Base-by-base conservation (phyloP, 37 sponge, comb jelly and placozoan species). In the Ianthella basta region DNA sequence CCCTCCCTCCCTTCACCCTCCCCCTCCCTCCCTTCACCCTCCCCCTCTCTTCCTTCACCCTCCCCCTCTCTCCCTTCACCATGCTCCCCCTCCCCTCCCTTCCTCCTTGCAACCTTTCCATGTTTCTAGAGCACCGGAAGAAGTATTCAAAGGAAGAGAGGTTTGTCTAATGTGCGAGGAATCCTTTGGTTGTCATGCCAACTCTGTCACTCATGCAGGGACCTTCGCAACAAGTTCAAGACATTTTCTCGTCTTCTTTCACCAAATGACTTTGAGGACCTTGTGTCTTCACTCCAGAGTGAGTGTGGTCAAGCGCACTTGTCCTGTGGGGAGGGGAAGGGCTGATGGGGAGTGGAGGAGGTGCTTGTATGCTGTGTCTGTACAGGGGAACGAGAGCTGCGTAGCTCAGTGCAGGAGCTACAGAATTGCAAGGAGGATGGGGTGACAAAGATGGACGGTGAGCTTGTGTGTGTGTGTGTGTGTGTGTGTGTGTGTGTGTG, bases 281-380 rank as follows among this genome's bases (percentile, higher is more conserved):
- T 94, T 32, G 79, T 94, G 30, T 10, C 59, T 8, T 94, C 91
- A 25, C 23, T 90, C 59, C 90, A 94, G 80, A 85, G 91, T 90
- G 40, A 25, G 30, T 70, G 5, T 69, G 1, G 29, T 5, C 70
- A 32, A 5, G 38, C 68, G 60, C 56, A 35, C 44, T 24, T 36
- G 20, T 56, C 2, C n/a, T 80, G 25, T 66, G 33, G 15, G 4
- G 15, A 66, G 19, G 6, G n/a, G 21, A 4, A 13, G 44, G 15
- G 19, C 0, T 38, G 44, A 0, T 75, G 37, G 55, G 19, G 0
- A 23, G 20, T 67, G n/a, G 24, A 65, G 1, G 53, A 1, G 21
- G 5, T 12, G 3, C 3, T 23, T 24, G 15, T 10, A 0, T 4
- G 23, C 57, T 77, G 32, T 56, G 37, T 83, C 64, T 10, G 4